Conservation (phyloP, 2,797 vertebrate species). For the Limnodromus scolopaceus region DNA sequence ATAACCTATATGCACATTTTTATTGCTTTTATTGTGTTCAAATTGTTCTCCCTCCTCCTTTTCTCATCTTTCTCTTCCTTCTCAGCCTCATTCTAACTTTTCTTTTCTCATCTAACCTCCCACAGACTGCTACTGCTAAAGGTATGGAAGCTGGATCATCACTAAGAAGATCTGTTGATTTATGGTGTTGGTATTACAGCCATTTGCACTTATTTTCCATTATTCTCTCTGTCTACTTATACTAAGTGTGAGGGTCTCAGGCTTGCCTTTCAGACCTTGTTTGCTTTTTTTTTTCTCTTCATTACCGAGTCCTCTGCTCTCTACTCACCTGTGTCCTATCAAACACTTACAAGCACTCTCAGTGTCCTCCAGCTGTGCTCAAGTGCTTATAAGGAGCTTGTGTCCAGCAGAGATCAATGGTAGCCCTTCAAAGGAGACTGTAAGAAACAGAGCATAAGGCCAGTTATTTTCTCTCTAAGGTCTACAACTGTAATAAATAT, state of each 20-base stretch:
- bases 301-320: background rate
- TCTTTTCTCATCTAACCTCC: background rate
- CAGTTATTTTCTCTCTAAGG: background rate
- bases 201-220: background rate
- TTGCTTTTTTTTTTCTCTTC: background rate
- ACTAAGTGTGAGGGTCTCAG: background rate
- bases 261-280: background rate
- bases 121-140: background rate
- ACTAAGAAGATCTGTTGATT: background rate
- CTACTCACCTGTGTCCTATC: background rate
- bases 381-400: background rate
- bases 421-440: background rate
- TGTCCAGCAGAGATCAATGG: background rate
- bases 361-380: background rate
- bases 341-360: background rate
- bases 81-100: background rate
- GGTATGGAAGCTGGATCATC: background rate
- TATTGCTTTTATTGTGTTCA: background rate
- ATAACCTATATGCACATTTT: background rate
- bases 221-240: background rate
- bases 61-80: background rate
- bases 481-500: background rate
- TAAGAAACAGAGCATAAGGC: accelerated
- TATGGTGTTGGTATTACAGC: background rate
- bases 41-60: background rate